Evolutionary conservation across 1,140 invertebrate species (phyloP).

Genomic region (Trachelipus rathkii): DNA sequence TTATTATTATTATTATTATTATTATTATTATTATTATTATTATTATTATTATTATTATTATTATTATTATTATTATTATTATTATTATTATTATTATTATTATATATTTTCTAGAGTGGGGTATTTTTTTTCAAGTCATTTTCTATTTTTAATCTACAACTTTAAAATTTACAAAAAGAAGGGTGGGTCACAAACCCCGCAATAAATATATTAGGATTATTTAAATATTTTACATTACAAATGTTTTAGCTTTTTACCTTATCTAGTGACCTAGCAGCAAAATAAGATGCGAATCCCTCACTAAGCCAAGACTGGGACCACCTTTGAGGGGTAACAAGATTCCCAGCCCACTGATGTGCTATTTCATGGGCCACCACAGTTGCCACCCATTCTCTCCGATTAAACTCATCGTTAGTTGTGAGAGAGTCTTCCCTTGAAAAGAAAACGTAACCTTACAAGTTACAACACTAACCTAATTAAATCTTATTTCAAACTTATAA

Average conservation of each 20-base stretch:
- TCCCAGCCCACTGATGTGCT: conserved; percentile 61
- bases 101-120: no score
- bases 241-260: conserved; percentile 17
- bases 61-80: no score
- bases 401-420: background rate
- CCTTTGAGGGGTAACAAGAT: conserved; percentile 59
- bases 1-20: no score
- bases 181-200: background rate
- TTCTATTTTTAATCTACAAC: background rate
- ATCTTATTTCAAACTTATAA: no score
- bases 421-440: background rate
- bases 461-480: background rate
- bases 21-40: no score
- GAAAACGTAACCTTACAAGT: background rate
- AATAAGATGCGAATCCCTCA: conserved; percentile 50
- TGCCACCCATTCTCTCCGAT: background rate
- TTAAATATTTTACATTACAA: background rate
- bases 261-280: conserved; percentile 46
- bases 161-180: background rate
- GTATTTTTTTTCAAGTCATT: no score
- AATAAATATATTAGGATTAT: background rate
- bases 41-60: no score
- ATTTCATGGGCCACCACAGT: conserved; percentile 59
- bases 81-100: no score
- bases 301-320: conserved; percentile 60